These are phyloP conservation scores for Microtus pennsylvanicus DNA, from an alignment of 2,113 vertebrate genomes.

Conservation along the genomic window DNA sequence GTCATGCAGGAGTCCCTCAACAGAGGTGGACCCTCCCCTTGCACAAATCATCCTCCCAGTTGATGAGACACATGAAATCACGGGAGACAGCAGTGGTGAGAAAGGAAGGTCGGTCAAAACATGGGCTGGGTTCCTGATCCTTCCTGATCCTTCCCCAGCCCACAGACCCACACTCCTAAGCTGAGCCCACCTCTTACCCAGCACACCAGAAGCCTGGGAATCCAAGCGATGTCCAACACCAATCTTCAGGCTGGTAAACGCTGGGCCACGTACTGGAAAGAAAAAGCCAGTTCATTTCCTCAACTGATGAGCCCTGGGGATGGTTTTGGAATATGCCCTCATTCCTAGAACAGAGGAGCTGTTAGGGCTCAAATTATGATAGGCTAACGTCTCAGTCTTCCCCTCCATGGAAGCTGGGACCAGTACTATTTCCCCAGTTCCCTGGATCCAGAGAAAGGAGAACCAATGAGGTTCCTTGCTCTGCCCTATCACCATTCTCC, in stretches of 20 bases:
- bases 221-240: slow-evolving; percentile 95
- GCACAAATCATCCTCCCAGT: not conserved
- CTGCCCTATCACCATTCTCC: not conserved
- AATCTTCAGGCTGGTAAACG: slow-evolving; percentile 87
- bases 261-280: slow-evolving; percentile 91
- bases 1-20: not conserved
- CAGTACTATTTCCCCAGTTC: not conserved
- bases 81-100: not conserved
- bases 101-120: not conserved
- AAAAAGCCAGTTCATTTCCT: slow-evolving; percentile 8
- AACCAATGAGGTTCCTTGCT: not conserved
- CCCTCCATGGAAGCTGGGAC: not conserved
- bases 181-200: slow-evolving; percentile 87
- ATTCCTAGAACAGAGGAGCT: not conserved
- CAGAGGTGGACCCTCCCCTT: not conserved
- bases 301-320: not conserved
- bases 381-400: not conserved
- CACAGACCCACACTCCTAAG: not conserved
- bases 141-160: not conserved
- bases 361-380: not conserved
- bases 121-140: not conserved
- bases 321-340: not conserved
- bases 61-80: not conserved
- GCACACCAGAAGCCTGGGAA: slow-evolving; percentile 91
- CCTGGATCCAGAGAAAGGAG: not conserved